Base-by-base conservation (phyloP, 1,140 invertebrate species). In the Philotrypesis tridentata region DNA sequence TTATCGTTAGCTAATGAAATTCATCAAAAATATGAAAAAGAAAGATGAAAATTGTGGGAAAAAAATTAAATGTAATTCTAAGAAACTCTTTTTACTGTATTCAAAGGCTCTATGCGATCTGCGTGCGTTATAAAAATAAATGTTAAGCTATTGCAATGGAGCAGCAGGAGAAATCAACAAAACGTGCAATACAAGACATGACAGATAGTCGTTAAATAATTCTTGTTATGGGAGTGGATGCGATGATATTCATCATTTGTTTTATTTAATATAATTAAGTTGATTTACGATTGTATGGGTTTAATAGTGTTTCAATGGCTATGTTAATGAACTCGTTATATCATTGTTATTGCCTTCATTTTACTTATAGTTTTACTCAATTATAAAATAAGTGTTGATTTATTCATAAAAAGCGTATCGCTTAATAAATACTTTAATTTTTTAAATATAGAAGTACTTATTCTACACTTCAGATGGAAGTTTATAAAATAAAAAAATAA, bases 1-100 rank as follows among this genome's bases (percentile, higher is more conserved):
- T 65, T 75, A 27, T 68, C 60, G 17, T 65, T 79, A 43, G 60
- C n/a, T 63, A 72, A 83, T 72, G 48, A 43, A 84, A 77, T 74
- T 70, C 43, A 8, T 31, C 11, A 67, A 27, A 27, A 21, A 31
- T 68, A 17, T 17, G 17, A 37, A 37, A 25, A 21, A 23, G 23
- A 11, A 25, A 25, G 23, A 25, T 61, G 17, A 61, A 17, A 7
- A 61, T 25, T n/a, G 21, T 61, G n/a, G n/a, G 7, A 61, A 25
- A 25, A 8, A 61, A 61, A 61, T 25, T n/a, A 61, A 61, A 65
- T 12, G 23, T 29, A 29, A 37, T 17, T 68, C 17, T 68, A 43
- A 71, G 68, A 25, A 40, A 40, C 4, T 71, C n/a, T 71, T 71
- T 33, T 71, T 37, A 40, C 37, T 71, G 31, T 71, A 43, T 14